Percentiles rank a stretch among this genome's conserved stretches.
Conservation (phyloP, 2,113 vertebrate species). For the Colinus virginianus region DNA sequence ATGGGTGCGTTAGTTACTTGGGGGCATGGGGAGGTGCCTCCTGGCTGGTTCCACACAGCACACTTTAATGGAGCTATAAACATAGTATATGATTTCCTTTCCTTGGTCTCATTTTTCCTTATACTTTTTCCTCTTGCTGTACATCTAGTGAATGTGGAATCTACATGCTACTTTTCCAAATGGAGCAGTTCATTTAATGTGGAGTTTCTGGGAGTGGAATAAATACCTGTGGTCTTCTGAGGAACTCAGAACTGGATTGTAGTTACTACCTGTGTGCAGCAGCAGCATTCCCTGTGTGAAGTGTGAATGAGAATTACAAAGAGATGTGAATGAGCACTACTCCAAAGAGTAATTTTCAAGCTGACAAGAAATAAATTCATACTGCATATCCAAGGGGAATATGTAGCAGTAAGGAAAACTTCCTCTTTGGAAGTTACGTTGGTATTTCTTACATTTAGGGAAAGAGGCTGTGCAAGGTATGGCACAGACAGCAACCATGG, state of each 20-base stretch:
- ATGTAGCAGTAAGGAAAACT: neutral
- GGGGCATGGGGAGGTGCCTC: neutral
- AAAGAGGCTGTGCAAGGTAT: neutral
- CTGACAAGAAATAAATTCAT: neutral
- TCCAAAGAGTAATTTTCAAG: neutral
- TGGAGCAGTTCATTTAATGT: neutral
- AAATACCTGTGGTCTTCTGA: neutral
- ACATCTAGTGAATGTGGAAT: neutral
- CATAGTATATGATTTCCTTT: constrained; percentile 26
- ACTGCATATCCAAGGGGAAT: neutral
- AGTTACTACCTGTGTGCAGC: neutral
- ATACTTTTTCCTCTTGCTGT: neutral
- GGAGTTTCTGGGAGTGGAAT: neutral
- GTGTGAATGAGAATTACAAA: neutral
- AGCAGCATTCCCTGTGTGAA: neutral
- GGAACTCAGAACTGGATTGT: neutral
- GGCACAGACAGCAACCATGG: neutral
- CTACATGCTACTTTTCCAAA: neutral
- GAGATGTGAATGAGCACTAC: neutral
- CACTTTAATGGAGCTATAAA: constrained; percentile 29
- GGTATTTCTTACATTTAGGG: neutral
- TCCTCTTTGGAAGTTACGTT: neutral
- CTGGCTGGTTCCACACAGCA: neutral
- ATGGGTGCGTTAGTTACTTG: fast-evolving
- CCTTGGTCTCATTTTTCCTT: constrained; percentile 1